Conservation (phyloP, 2,888 invertebrate genomes). For the Schizotus pectinicornis region DNA sequence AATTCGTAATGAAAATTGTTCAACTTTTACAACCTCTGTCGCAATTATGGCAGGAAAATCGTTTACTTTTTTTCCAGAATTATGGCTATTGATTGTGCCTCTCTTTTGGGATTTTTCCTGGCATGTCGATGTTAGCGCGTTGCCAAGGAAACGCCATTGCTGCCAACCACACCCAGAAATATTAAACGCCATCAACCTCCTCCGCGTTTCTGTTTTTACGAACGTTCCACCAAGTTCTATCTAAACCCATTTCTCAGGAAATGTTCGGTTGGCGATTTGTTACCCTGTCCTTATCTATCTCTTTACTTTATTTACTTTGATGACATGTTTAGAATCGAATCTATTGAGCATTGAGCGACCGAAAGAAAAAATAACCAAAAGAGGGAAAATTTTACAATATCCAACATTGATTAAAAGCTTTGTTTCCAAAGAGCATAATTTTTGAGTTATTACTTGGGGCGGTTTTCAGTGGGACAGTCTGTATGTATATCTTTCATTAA, state of each 20-base stretch:
- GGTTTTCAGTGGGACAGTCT: too few species aligned
- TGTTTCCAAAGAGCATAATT: too few species aligned
- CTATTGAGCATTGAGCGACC: not conserved
- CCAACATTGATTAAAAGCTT: too few species aligned
- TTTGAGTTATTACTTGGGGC: too few species aligned
- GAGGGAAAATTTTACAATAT: too few species aligned
- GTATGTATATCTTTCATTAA: too few species aligned
- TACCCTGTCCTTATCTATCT: constrained; percentile 7
- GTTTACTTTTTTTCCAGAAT: constrained; percentile 33
- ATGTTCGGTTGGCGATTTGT: constrained; percentile 2
- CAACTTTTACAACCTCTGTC: too few species aligned
- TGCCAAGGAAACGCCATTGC: constrained; percentile 53
- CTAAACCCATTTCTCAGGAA: constrained; percentile 22
- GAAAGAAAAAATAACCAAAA: too few species aligned
- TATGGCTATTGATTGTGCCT: constrained; percentile 54
- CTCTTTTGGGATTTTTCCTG: constrained; percentile 55
- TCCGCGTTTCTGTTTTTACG: constrained; percentile 11
- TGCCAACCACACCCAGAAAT: constrained; percentile 48
- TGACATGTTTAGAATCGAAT: constrained; percentile 10
- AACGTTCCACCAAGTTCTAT: constrained; percentile 11
- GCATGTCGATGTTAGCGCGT: constrained; percentile 54
- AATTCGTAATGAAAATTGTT: not conserved
- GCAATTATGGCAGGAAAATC: too few species aligned
- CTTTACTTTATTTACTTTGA: constrained; percentile 13
- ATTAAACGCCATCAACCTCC: constrained; percentile 43